phyloP scores from a whole-genome alignment of 2,113 vertebrate genomes.

The Eulemur macaco region DNA sequence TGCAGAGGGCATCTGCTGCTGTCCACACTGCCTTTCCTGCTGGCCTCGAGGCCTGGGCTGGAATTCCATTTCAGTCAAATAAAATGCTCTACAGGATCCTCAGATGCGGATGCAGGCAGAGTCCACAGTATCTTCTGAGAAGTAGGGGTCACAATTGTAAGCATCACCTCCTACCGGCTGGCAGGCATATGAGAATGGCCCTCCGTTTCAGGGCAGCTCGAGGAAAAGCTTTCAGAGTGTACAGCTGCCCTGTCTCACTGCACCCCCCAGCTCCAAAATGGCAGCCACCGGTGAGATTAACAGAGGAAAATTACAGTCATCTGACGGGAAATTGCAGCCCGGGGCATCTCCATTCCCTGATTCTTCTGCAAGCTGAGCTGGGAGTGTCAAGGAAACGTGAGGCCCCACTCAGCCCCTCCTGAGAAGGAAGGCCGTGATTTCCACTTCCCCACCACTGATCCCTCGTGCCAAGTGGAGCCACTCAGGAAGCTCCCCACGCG shows the following conservation, averaged over 20 bases:
- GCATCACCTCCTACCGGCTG: neutral
- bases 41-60: neutral
- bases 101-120: neutral
- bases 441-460: neutral
- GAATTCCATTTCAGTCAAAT: neutral
- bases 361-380: neutral
- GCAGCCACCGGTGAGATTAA: neutral
- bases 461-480: too few species aligned
- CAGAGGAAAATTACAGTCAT: neutral
- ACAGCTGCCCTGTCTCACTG: accelerated
- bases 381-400: neutral
- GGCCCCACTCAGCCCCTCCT: neutral
- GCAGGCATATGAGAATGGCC: neutral
- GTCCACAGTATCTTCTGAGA: neutral
- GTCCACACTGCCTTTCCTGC: neutral
- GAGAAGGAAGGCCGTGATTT: neutral
- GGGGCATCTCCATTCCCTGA: neutral
- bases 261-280: neutral
- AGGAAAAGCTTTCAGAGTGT: neutral
- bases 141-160: neutral
- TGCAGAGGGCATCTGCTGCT: too few species aligned
- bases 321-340: neutral
- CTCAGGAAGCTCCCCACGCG: neutral
- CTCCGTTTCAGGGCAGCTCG: accelerated
- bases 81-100: neutral